A percentile compares a stretch with the other conserved stretches of the same genome.
Conservation (phyloP, 2,113 vertebrate species). For the Pristiophorus japonicus region DNA sequence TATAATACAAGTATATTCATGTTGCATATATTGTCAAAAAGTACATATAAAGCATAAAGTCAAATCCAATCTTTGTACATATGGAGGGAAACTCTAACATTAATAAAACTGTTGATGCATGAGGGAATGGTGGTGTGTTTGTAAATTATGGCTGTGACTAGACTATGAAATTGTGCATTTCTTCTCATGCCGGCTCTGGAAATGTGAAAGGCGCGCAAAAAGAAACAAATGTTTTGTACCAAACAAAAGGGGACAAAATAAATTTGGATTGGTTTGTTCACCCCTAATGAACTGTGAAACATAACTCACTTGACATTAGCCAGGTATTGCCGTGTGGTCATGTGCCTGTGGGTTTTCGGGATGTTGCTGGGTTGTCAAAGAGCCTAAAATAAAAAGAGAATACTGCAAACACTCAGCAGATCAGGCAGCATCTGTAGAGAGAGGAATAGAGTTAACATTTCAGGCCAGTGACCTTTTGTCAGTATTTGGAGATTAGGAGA, state of each 20-base stretch:
- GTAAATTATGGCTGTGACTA: background rate
- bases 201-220: background rate
- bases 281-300: background rate
- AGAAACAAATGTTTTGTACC: too few species aligned
- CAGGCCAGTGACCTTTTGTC: too few species aligned
- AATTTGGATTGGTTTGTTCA: background rate
- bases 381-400: too few species aligned
- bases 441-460: too few species aligned
- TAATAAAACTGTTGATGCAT: background rate
- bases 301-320: background rate
- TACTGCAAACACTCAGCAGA: too few species aligned
- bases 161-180: background rate
- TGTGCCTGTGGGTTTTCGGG: too few species aligned
- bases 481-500: too few species aligned
- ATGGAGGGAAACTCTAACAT: background rate
- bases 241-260: background rate
- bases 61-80: background rate
- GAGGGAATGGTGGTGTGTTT: background rate
- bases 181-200: background rate
- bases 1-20: background rate
- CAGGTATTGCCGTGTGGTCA: background rate
- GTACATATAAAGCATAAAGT: background rate
- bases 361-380: too few species aligned
- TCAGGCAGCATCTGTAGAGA: too few species aligned
- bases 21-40: background rate